Evolutionary conservation across 2,888 invertebrate species (phyloP).

Genomic region (Unio delphinus): DNA sequence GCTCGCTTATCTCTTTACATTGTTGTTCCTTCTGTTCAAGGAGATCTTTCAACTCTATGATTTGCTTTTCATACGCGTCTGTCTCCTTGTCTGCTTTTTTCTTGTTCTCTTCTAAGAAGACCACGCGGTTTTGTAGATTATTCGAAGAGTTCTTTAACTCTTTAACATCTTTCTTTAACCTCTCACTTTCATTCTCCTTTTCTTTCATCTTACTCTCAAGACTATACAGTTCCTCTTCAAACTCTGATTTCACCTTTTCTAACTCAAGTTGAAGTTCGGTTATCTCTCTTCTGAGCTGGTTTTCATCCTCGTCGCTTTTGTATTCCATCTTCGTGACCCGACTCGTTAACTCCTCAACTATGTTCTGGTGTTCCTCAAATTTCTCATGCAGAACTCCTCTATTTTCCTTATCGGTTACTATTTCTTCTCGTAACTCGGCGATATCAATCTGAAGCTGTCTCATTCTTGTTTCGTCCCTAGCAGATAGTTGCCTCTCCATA

Average conservation of each 20-base stretch:
- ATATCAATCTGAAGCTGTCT: constrained; percentile 18
- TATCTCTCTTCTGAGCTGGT: constrained; percentile 20
- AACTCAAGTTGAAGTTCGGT: constrained; percentile 23
- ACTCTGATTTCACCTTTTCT: constrained; percentile 15
- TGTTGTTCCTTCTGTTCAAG: constrained; percentile 28
- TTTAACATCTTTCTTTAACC: constrained; percentile 13
- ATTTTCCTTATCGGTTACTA: constrained; percentile 22
- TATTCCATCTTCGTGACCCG: constrained; percentile 19
- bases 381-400: constrained; percentile 18
- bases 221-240: constrained; percentile 19
- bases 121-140: constrained; percentile 25
- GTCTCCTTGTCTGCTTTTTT: constrained; percentile 18
- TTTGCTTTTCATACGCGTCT: constrained; percentile 24
- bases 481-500: too few relatives aligned
- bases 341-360: constrained; percentile 18
- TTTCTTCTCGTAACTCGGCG: constrained; percentile 24
- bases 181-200: constrained; percentile 20
- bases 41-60: constrained; percentile 12
- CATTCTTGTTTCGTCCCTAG: too few relatives aligned
- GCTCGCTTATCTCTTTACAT: constrained; percentile 18
- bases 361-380: constrained; percentile 25
- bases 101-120: constrained; percentile 24
- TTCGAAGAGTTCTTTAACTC: constrained; percentile 6
- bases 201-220: constrained; percentile 20
- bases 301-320: constrained; percentile 20